phyloP scores from a whole-genome alignment of 2,113 vertebrate genomes.

The Hystrix cristata region DNA sequence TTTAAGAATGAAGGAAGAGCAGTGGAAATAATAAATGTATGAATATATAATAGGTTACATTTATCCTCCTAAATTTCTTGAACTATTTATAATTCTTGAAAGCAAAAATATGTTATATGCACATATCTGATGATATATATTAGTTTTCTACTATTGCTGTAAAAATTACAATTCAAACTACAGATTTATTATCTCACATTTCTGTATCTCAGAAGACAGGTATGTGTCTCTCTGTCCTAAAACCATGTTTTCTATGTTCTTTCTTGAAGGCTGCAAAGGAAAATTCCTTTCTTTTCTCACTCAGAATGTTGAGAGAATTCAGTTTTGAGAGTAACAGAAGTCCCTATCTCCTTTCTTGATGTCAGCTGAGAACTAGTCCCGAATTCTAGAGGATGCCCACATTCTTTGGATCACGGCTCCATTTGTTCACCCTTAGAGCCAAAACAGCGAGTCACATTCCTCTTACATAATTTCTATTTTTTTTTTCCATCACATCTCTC shows the following conservation, averaged over 20 bases:
- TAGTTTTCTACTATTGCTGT: neutral
- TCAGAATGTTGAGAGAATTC: neutral
- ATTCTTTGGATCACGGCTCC: neutral
- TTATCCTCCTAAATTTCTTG: neutral
- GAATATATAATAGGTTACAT: neutral
- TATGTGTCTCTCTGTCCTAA: neutral
- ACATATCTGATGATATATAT: neutral
- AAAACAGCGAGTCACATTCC: neutral
- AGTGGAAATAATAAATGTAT: slow-evolving; percentile 1
- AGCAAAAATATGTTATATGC: neutral
- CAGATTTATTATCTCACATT: neutral
- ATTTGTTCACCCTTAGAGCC: neutral
- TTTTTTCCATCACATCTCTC: neutral
- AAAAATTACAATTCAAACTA: neutral
- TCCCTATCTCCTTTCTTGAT: neutral
- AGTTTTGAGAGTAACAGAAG: neutral
- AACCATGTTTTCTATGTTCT: neutral
- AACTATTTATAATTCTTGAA: neutral
- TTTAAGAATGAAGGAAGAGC: neutral
- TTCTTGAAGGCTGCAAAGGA: neutral
- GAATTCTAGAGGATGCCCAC: neutral
- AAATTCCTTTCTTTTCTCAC: neutral
- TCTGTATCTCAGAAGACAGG: neutral
- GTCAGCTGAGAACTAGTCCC: neutral
- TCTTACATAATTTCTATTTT: neutral